Percentiles rank a stretch among this genome's conserved stretches.
Evolutionary conservation across 2,888 invertebrate genomes (phyloP).

Genomic region (Hartigia nigra): DNA sequence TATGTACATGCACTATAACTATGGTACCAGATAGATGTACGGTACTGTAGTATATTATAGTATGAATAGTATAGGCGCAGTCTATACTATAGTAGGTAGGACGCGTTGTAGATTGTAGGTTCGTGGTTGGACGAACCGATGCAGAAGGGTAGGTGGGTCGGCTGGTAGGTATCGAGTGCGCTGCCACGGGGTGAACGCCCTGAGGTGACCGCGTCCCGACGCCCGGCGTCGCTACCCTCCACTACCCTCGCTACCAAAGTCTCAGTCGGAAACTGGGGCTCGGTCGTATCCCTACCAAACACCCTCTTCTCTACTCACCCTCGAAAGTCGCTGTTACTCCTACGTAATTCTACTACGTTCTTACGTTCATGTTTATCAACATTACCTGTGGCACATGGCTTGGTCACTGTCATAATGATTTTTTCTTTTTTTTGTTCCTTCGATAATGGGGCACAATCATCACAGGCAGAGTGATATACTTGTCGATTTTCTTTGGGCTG

Average conservation of each 20-base stretch:
- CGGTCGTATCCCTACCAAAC: conserved; percentile 23
- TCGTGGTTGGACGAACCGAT: conserved; percentile 13
- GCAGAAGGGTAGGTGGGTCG: conserved; percentile 26
- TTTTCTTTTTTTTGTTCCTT: too few species aligned
- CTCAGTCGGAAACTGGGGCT: conserved; percentile 45
- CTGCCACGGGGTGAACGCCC: conserved; percentile 53
- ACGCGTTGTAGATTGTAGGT: not conserved
- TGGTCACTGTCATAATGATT: not conserved
- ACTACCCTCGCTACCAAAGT: conserved; percentile 24
- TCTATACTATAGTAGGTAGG: not conserved
- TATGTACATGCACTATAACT: not conserved
- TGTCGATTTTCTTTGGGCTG: too few species aligned
- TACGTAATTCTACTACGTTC: conserved; percentile 12
- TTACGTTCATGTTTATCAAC: conserved; percentile 11
- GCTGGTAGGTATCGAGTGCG: conserved; percentile 44
- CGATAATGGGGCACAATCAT: too few species aligned
- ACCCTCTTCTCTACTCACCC: not conserved
- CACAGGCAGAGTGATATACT: too few species aligned
- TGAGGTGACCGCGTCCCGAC: conserved; percentile 55
- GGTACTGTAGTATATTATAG: not conserved
- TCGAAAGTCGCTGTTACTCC: not conserved
- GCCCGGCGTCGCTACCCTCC: conserved; percentile 26
- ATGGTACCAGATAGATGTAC: not conserved
- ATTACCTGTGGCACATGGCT: not conserved
- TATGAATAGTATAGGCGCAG: not conserved